Conservation (phyloP, 2,888 invertebrate genomes). For the Rapana venosa region DNA sequence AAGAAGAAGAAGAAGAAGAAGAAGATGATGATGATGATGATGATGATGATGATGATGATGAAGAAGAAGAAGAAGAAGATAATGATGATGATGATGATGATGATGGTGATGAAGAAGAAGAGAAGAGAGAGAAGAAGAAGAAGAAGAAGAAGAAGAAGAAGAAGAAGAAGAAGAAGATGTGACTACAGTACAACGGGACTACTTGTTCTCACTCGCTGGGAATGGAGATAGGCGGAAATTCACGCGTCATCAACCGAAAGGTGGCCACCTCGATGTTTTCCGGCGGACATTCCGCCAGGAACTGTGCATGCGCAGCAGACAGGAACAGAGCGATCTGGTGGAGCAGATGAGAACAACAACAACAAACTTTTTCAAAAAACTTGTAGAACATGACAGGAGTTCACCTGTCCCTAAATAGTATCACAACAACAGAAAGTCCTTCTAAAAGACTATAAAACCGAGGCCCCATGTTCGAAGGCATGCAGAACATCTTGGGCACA, state of each 20-base stretch:
- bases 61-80: background rate
- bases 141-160: too few relatives aligned
- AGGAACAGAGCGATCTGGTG: background rate
- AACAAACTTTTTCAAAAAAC: too few relatives aligned
- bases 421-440: too few relatives aligned
- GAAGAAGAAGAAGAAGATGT: background rate
- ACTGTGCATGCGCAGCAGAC: conserved; percentile 33
- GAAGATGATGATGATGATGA: background rate
- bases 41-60: background rate
- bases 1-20: background rate
- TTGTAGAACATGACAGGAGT: too few relatives aligned
- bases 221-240: background rate
- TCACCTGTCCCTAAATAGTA: too few relatives aligned
- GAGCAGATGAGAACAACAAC: background rate
- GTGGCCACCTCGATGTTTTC: conserved; percentile 17
- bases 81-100: background rate
- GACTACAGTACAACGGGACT: background rate
- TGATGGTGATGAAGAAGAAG: background rate
- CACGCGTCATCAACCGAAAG: conserved; percentile 31
- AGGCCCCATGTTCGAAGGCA: too few relatives aligned
- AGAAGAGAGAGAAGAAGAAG: background rate
- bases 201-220: conserved; percentile 12
- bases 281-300: conserved; percentile 5
- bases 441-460: too few relatives aligned
- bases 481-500: too few relatives aligned